Evolutionary conservation across 2,888 invertebrate genomes (phyloP), one percentile per base, ranked within the genome.

Genomic region (Agrotis ipsilon): DNA sequence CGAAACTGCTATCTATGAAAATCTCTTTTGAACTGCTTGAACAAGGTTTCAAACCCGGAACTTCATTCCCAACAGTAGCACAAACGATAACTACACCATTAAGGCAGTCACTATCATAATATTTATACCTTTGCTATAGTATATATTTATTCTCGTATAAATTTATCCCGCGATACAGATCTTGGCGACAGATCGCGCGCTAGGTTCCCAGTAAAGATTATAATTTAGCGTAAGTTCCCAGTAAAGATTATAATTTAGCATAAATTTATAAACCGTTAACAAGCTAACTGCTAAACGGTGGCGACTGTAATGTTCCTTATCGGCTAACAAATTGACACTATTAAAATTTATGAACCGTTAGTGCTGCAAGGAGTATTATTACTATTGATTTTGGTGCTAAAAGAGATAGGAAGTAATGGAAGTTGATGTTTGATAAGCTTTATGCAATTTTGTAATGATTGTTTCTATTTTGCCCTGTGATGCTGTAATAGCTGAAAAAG

Each of bases 311-410:
- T 65, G 65, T 54, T 46, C 24, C 19, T 71, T 71, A 80, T 80
- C 80, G 48, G 2, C 19, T 49, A 65, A 75, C 75, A 75, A 78
- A 80, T 71, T 80, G 75, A 63, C 80, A 67, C 75, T 71, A 71
- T 79, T 71, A 63, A 18, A 46, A 63, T 70, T 63, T 70, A 78
- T 63, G 11, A 14, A 45, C 66, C 48, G 63, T 57, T 58, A 51
- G 39, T 13, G 11, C 48, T 58, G 43, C 66, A 11, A 32, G 32
- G 51, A 32, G 4, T 59, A 45, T 32, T 72, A 63, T 58, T 58
- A 19, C 55, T 70, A 62, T 63, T 49, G 51, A 49, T n/a, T 65
- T 63, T 58, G 21, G 57, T 46, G 45, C 46, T 45, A 27, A 64
- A 45, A 57, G 64, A 39, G n/a, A 39, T 51, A 52, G 19, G 32